phyloP scores from a whole-genome alignment of 2,888 invertebrate species.

The Eupelmus urozonus region DNA sequence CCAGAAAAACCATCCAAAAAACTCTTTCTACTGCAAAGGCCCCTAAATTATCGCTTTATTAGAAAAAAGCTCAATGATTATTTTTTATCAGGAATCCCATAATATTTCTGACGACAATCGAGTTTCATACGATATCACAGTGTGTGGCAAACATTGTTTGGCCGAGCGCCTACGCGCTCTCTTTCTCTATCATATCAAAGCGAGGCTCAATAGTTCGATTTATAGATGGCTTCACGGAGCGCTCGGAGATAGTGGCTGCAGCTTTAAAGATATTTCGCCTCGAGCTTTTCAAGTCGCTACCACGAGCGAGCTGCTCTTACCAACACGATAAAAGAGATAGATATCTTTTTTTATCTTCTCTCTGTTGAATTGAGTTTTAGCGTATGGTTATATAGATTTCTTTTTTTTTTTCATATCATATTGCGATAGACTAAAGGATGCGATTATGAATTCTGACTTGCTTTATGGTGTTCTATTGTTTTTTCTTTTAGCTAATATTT shows the following conservation, averaged over 20 bases:
- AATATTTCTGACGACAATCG: neutral
- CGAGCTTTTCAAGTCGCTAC: conserved; percentile 35
- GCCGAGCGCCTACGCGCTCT: neutral
- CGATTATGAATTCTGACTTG: too few relatives aligned
- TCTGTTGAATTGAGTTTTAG: too few relatives aligned
- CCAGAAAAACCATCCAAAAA: neutral
- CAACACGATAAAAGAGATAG: conserved; percentile 45
- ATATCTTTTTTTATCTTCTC: conserved; percentile 36
- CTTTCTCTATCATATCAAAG: conserved; percentile 28
- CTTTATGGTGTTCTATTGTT: too few relatives aligned
- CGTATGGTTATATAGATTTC: too few relatives aligned
- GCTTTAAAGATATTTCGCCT: conserved; percentile 43
- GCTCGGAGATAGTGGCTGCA: conserved; percentile 20
- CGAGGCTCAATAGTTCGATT: conserved; percentile 39
- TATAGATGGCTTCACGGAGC: conserved; percentile 25
- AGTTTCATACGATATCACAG: neutral
- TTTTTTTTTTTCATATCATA: neutral
- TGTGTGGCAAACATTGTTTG: conserved; percentile 15
- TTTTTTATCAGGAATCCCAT: neutral
- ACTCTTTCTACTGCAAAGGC: neutral
- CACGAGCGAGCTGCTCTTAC: neutral
- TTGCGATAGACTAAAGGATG: too few relatives aligned
- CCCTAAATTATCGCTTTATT: neutral
- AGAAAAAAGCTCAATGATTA: neutral
- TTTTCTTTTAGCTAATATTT: too few relatives aligned